These are phyloP conservation scores for Aphidius gifuensis DNA, from an alignment of 1,140 invertebrate species.

Conservation along the genomic window DNA sequence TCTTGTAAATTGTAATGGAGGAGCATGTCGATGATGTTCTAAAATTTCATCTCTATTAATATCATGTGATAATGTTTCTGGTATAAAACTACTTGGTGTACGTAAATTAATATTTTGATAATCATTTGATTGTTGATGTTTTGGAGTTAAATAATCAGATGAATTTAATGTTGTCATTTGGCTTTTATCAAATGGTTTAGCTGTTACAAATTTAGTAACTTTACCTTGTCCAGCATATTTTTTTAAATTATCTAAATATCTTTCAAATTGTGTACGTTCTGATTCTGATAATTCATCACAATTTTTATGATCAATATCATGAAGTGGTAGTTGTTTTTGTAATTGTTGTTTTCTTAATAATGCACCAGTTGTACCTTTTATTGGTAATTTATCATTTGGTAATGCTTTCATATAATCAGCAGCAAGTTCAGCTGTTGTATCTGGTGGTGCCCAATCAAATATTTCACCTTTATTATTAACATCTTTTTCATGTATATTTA, in stretches of 20 bases:
- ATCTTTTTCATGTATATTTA: slow-evolving; percentile 43
- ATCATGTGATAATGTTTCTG: slow-evolving; percentile 28
- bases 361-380: slow-evolving; percentile 73
- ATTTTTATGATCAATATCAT: slow-evolving; percentile 68
- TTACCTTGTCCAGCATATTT: slow-evolving; percentile 57
- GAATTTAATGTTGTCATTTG: slow-evolving; percentile 45
- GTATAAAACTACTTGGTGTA: slow-evolving; percentile 50
- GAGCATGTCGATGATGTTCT: slow-evolving; percentile 2
- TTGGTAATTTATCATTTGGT: slow-evolving; percentile 67
- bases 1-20: neutral
- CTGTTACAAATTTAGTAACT: slow-evolving; percentile 49
- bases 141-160: slow-evolving; percentile 37
- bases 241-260: slow-evolving; percentile 58
- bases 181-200: slow-evolving; percentile 37
- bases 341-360: slow-evolving; percentile 69
- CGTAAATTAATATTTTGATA: slow-evolving; percentile 36
- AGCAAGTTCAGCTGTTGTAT: slow-evolving; percentile 55
- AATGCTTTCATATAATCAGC: slow-evolving; percentile 74
- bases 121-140: slow-evolving; percentile 32
- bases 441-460: slow-evolving; percentile 59
- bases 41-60: neutral
- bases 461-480: slow-evolving; percentile 29
- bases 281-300: slow-evolving; percentile 63
- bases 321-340: slow-evolving; percentile 76
- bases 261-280: slow-evolving; percentile 59